Percentiles rank a stretch among this genome's conserved stretches.
phyloP scores from a whole-genome alignment of 2,113 vertebrate species.

The Nibea coibor region DNA sequence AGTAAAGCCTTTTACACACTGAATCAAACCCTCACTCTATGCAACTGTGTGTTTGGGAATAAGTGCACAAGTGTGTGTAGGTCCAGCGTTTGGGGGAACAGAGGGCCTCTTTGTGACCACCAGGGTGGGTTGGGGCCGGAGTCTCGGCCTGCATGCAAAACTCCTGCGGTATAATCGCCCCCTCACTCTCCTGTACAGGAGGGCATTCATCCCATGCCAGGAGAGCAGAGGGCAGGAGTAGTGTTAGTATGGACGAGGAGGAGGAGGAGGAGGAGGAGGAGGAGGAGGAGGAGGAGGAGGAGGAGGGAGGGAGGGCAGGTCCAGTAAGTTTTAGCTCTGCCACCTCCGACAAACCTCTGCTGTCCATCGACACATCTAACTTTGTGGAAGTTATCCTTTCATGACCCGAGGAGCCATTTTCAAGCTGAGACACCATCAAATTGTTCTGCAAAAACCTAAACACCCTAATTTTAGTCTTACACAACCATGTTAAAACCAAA shows the following conservation, averaged over 20 bases:
- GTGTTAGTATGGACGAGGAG: slow-evolving; percentile 14
- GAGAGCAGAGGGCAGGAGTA: slow-evolving; percentile 46
- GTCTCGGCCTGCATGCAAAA: slow-evolving; percentile 75
- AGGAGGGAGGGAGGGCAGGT: slow-evolving; percentile 13
- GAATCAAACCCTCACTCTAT: slow-evolving; percentile 70
- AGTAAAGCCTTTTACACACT: slow-evolving; percentile 74
- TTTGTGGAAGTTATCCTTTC: slow-evolving; percentile 7
- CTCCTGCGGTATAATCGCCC: slow-evolving; percentile 70
- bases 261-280: not conserved
- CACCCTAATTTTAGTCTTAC: too few relatives aligned
- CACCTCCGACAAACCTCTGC: slow-evolving; percentile 21
- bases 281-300: not conserved
- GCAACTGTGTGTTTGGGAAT: slow-evolving; percentile 30
- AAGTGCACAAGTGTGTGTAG: slow-evolving; percentile 65
- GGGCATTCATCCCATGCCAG: slow-evolving; percentile 80
- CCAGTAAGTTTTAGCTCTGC: slow-evolving; percentile 46
- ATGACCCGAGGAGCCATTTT: not conserved
- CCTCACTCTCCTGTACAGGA: slow-evolving; percentile 77
- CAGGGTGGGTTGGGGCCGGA: slow-evolving; percentile 76
- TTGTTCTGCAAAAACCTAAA: not conserved
- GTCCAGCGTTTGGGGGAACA: slow-evolving; percentile 66
- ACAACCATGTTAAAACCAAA: not conserved
- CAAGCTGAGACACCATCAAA: not conserved
- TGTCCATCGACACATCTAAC: slow-evolving; percentile 6
- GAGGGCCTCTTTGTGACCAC: slow-evolving; percentile 75